Evolutionary conservation across 2,888 invertebrate genomes (phyloP), one percentile per base, ranked within the genome.

Genomic region (Steinernema scapterisci): DNA sequence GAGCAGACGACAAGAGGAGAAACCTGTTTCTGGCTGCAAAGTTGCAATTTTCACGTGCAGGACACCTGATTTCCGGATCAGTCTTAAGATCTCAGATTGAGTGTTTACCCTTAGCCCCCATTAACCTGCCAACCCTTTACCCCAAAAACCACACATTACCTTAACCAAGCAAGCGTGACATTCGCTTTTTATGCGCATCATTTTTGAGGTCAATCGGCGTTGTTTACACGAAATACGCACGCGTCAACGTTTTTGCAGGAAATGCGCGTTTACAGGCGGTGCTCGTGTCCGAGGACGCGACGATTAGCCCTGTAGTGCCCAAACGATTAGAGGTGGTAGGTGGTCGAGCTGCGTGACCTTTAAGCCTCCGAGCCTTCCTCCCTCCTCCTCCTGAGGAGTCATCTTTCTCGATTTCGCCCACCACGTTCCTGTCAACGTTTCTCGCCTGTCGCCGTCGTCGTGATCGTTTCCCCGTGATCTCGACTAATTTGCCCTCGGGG

Each of bases 161-260:
- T 6, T 38, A 38, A 6, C 9, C 38, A 38, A 38, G 38, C 9
- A 38, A 38, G 38, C 38, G 38, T 38, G 38, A 38, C 38, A 38
- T 38, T 38, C 38, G 38, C 38, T 38, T 38, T 38, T 38, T 38
- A 38, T 38, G 38, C 38, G 38, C 38, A 38, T 38, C 38, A 38
- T 52, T 52, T 52, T 52, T 52, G 52, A 52, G 52, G 52, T 52
- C 23, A 52, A 52, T 21, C 52, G 52, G 1, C 52, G 21, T 52
- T 52, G 52, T 52, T 52, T 52, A 52, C 52, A 52, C 23, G 48
- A 19, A 38, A 5, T 5, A 7, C 6, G 6, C 13, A 2, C 21
- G 19, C 52, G 52, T 21, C 19, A 52, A 21, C 52, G 52, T 23
- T 21, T 38, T 38, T 38, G 38, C 38, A 38, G 38, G n/a, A 38